Evolutionary conservation across 23 tunicate species (phyloP).

Genomic region (Styela plicata): DNA sequence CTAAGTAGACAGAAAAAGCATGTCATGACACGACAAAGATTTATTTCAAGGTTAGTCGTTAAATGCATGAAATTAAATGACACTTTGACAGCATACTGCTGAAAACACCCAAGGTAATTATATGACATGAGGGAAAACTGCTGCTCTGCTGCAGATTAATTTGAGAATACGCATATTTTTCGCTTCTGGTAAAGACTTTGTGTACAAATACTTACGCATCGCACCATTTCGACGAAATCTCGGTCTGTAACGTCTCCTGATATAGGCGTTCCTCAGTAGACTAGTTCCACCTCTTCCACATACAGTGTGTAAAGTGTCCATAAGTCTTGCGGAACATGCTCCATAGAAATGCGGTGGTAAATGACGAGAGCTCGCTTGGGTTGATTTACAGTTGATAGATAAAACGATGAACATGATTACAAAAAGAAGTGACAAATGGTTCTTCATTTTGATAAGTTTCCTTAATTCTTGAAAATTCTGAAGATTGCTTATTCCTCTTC

Average conservation of each 20-base stretch:
- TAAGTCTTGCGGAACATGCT: neutral
- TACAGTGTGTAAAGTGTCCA: neutral
- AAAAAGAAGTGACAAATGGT: neutral
- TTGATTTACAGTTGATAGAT: neutral
- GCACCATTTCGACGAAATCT: conserved; percentile 11
- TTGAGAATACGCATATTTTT: no score
- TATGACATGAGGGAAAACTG: no score
- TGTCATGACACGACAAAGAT: neutral
- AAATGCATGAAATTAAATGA: neutral
- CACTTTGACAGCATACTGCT: neutral
- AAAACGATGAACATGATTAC: neutral
- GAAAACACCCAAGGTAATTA: no score
- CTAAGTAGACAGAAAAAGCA: neutral
- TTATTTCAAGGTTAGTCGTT: neutral
- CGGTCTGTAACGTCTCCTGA: neutral
- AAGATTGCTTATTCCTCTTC: neutral
- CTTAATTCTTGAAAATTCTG: neutral
- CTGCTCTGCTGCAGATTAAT: no score
- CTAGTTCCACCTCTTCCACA: neutral
- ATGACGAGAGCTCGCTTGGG: neutral
- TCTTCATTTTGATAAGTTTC: neutral
- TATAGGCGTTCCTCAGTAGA: neutral
- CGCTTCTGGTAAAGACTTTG: no score
- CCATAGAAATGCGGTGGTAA: neutral
- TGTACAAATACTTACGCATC: conserved; percentile 8